A percentile compares a stretch with the other conserved stretches of the same genome.
phyloP scores from a whole-genome alignment of 2,888 invertebrate species.

The Suillia variegata region DNA sequence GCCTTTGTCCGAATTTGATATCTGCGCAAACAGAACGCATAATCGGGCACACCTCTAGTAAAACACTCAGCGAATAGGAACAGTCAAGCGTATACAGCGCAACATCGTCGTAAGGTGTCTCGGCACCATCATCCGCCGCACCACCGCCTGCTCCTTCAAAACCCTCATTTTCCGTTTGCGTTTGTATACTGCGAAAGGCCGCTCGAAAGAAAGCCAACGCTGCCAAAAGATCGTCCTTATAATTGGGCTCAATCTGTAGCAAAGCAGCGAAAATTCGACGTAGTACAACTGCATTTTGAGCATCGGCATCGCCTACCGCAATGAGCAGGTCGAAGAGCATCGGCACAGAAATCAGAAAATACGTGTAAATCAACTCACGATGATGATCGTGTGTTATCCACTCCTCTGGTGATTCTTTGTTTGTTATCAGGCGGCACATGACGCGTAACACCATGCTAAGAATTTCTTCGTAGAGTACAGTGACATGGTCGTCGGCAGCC shows the following conservation, averaged over 20 bases:
- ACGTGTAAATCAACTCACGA: slow-evolving; percentile 75
- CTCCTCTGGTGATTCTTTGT: slow-evolving; percentile 74
- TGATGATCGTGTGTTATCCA: slow-evolving; percentile 72
- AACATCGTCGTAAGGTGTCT: slow-evolving; percentile 67
- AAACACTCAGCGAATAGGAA: slow-evolving; percentile 70
- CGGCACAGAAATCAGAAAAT: slow-evolving; percentile 82
- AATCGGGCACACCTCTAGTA: slow-evolving; percentile 71
- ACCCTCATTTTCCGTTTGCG: slow-evolving; percentile 56
- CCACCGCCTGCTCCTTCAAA: slow-evolving; percentile 50
- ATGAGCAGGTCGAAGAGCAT: slow-evolving; percentile 79
- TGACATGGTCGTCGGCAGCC: slow-evolving; percentile 60
- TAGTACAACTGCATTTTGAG: slow-evolving; percentile 66
- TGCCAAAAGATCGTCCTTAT: slow-evolving; percentile 66
- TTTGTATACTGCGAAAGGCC: slow-evolving; percentile 58
- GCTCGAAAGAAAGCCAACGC: slow-evolving; percentile 65
- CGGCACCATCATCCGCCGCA: slow-evolving; percentile 39
- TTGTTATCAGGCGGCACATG: slow-evolving; percentile 78
- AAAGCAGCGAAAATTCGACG: slow-evolving; percentile 70
- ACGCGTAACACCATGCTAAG: slow-evolving; percentile 73
- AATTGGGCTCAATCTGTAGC: slow-evolving; percentile 65
- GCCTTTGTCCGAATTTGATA: slow-evolving; percentile 67
- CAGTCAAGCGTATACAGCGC: slow-evolving; percentile 73
- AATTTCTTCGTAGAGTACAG: slow-evolving; percentile 65
- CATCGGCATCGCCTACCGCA: slow-evolving; percentile 73
- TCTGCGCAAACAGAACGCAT: slow-evolving; percentile 65